Percentiles rank a stretch among this genome's conserved stretches.
phyloP scores from a whole-genome alignment of 2,797 vertebrate genomes.

The Danio albolineatus region DNA sequence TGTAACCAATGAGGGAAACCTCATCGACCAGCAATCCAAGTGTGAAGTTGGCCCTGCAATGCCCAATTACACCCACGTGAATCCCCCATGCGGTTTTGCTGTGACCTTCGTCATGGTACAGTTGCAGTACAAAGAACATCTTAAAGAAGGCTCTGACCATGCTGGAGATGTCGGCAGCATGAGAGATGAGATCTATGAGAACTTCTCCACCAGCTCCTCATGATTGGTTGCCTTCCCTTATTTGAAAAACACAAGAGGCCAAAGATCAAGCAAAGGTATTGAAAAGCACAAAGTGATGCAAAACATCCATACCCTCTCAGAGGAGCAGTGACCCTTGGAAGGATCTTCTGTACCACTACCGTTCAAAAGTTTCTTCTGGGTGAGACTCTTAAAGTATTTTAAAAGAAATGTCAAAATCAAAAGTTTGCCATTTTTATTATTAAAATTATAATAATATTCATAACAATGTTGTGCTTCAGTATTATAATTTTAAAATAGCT shows the following conservation, averaged over 20 bases:
- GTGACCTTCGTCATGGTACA: constrained; percentile 67
- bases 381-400: neutral
- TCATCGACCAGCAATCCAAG: constrained; percentile 80
- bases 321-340: constrained; percentile 30
- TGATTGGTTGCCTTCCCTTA: constrained; percentile 53
- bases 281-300: constrained; percentile 53
- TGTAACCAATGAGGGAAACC: constrained; percentile 77
- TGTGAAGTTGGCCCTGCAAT: constrained; percentile 81
- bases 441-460: too few relatives aligned
- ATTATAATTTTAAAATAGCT: neutral
- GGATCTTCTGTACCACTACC: constrained; percentile 28
- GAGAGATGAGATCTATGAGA: constrained; percentile 33
- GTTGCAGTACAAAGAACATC: constrained; percentile 67
- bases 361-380: neutral
- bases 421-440: constrained; percentile 8
- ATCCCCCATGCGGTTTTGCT: constrained; percentile 63
- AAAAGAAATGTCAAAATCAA: neutral
- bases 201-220: constrained; percentile 19
- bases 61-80: constrained; percentile 79
- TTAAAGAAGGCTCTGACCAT: constrained; percentile 66
- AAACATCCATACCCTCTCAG: constrained; percentile 35
- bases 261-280: constrained; percentile 57
- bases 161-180: constrained; percentile 39
- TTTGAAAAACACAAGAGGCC: constrained; percentile 52
- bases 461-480: neutral